These are phyloP conservation scores for Neodontobutis hainanensis DNA, from an alignment of 2,113 vertebrate species.

Conservation along the genomic window DNA sequence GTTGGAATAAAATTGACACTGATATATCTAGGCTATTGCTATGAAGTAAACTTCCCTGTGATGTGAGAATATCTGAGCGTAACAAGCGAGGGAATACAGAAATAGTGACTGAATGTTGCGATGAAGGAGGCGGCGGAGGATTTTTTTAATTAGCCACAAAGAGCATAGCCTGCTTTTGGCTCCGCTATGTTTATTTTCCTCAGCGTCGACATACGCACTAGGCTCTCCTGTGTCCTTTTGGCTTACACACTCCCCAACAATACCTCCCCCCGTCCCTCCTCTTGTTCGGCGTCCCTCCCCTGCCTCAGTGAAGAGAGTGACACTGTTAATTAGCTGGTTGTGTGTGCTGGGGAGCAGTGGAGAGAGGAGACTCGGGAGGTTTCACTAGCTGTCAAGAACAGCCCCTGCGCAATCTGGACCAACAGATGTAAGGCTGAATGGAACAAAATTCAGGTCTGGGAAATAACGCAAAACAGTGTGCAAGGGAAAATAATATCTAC, in stretches of 20 bases:
- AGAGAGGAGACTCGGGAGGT: slow-evolving; percentile 75
- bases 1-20: slow-evolving; percentile 5
- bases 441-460: slow-evolving; percentile 84
- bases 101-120: slow-evolving; percentile 61
- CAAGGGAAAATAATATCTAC: slow-evolving; percentile 56
- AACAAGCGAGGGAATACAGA: slow-evolving; percentile 58
- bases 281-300: slow-evolving; percentile 56
- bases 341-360: slow-evolving; percentile 70
- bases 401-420: slow-evolving; percentile 79
- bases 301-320: slow-evolving; percentile 79
- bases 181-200: slow-evolving; percentile 75
- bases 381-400: slow-evolving; percentile 81
- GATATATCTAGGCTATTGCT: slow-evolving; percentile 17
- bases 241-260: slow-evolving; percentile 49
- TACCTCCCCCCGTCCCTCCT: slow-evolving; percentile 20
- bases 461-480: slow-evolving; percentile 64
- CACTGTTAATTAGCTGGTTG: slow-evolving; percentile 82
- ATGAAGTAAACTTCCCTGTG: slow-evolving; percentile 20
- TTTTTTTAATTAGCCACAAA: slow-evolving; percentile 78
- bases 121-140: slow-evolving; percentile 45
- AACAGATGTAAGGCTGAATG: slow-evolving; percentile 84
- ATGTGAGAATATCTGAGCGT: slow-evolving; percentile 49
- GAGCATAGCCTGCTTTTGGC: slow-evolving; percentile 76
- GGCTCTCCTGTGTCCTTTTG: slow-evolving; percentile 74
- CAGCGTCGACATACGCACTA: slow-evolving; percentile 69